A percentile compares a stretch with the other conserved stretches of the same genome.
phyloP scores from a whole-genome alignment of 2,797 vertebrate genomes.

The Diceros bicornis region DNA sequence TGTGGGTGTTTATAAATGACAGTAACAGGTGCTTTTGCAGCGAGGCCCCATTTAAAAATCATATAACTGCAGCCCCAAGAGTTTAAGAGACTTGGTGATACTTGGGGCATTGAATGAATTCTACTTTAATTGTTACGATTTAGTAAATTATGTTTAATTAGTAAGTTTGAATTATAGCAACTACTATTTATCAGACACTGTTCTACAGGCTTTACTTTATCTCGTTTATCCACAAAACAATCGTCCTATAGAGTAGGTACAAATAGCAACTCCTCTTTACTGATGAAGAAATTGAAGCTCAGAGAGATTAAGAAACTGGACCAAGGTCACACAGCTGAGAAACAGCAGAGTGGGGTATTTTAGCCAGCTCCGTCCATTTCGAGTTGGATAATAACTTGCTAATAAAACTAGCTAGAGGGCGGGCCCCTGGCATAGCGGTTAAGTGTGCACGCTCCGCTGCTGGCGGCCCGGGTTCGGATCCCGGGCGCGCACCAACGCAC shows the following conservation, averaged over 20 bases:
- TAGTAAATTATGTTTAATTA: background rate
- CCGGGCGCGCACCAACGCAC: too few species aligned
- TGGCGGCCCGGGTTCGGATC: too few species aligned
- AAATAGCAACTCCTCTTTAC: background rate
- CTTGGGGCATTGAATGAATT: background rate
- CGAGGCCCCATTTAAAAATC: background rate
- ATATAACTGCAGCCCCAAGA: background rate
- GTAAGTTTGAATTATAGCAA: background rate
- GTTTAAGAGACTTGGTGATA: background rate
- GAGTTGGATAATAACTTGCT: background rate
- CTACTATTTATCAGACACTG: background rate
- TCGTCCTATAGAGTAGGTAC: background rate
- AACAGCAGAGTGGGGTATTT: background rate
- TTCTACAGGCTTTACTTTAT: background rate
- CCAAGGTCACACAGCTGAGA: background rate
- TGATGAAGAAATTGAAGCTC: background rate
- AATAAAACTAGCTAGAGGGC: background rate
- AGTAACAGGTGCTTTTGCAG: background rate
- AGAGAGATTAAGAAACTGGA: constrained; percentile 18
- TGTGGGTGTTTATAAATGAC: background rate
- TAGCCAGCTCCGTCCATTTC: background rate
- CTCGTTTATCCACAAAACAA: background rate
- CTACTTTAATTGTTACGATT: background rate
- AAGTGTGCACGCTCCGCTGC: too few species aligned
- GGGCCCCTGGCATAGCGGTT: too few species aligned